Evolutionary conservation across 2,888 invertebrate genomes (phyloP).

Genomic region (Brenthis hecate): DNA sequence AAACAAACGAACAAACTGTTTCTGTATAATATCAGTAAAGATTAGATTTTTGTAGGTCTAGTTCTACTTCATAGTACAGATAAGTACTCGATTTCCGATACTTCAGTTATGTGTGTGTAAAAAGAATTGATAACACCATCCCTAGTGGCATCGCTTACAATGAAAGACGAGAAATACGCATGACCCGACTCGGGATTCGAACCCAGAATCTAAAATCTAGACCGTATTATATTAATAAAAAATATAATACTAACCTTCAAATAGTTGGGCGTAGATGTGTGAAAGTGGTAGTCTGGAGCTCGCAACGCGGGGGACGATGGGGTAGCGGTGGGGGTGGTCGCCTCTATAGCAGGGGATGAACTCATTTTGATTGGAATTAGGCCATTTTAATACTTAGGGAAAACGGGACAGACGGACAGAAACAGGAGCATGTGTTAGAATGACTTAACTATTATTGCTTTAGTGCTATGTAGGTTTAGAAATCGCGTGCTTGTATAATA

Average conservation of each 20-base stretch:
- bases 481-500: conserved; percentile 9
- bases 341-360: conserved; percentile 80
- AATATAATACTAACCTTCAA: conserved; percentile 55
- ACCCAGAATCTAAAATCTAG: neutral
- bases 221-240: neutral
- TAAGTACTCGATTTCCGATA: no score
- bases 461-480: neutral
- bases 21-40: no score
- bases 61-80: no score
- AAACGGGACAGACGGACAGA: neutral
- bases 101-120: no score
- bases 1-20: no score
- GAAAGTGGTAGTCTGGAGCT: conserved; percentile 59
- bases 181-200: no score
- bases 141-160: no score
- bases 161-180: no score
- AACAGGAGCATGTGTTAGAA: neutral
- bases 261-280: conserved; percentile 72
- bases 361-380: conserved; percentile 67
- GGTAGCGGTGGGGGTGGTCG: conserved; percentile 67
- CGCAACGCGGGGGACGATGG: conserved; percentile 71
- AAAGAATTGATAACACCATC: no score
- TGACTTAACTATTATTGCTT: conserved; percentile 9
- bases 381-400: conserved; percentile 63
- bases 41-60: no score